phyloP scores from a whole-genome alignment of 2,113 vertebrate genomes.

The Ardeotis arabs region DNA sequence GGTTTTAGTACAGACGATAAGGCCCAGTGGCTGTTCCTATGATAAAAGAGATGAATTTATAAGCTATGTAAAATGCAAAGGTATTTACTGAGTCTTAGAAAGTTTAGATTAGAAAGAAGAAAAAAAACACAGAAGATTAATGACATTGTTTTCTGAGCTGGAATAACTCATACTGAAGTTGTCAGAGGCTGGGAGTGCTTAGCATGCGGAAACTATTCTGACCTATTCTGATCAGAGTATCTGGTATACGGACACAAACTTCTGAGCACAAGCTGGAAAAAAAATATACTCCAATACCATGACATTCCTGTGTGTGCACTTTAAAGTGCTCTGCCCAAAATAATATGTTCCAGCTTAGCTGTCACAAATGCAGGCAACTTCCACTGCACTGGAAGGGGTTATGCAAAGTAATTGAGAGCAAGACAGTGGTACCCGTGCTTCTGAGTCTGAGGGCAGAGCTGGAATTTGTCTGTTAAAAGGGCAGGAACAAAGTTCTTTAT shows the following conservation, averaged over 20 bases:
- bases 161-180: neutral
- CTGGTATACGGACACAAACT: neutral
- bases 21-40: neutral
- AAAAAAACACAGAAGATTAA: neutral
- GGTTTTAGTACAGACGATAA: neutral
- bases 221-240: neutral
- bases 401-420: neutral
- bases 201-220: neutral
- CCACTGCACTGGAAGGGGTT: neutral
- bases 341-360: neutral
- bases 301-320: neutral
- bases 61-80: neutral
- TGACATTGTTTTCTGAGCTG: conserved; percentile 28
- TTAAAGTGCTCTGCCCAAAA: neutral
- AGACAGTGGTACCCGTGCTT: neutral
- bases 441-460: neutral
- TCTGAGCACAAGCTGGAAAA: neutral
- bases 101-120: conserved; percentile 31
- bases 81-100: conserved; percentile 3
- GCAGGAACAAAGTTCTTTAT: conserved; percentile 3
- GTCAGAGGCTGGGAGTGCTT: conserved; percentile 8
- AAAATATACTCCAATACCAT: neutral
- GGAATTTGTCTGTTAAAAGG: neutral
- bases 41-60: conserved; percentile 25
- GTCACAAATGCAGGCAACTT: neutral